Evolutionary conservation across 2,888 invertebrate genomes (phyloP), one percentile per base, ranked within the genome.

Genomic region (Diploptera punctata): DNA sequence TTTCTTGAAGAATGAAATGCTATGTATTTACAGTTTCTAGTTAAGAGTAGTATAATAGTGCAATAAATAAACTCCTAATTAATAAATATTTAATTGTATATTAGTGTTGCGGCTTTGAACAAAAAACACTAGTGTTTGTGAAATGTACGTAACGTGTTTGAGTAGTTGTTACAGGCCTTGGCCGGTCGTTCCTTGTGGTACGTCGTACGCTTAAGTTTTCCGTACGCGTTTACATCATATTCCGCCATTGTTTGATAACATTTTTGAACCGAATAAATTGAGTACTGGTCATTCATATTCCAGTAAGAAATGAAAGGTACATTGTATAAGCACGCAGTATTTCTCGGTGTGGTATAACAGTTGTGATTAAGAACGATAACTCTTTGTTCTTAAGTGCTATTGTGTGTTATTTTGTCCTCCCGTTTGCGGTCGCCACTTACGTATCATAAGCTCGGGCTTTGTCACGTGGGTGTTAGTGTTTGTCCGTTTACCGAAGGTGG

Each of bases 171-270:
- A 49, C 68, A 60, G 70, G 68, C 72, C 67, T 74, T 68, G 73
- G 67, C 70, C 72, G 70, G 72, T 69, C 73, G 73, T 75, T 75
- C 73, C 68, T 72, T 74, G 73, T 75, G 65, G 65, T 70, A 54
- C 71, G 49, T 71, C 68, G 67, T 68, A 62, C 33, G 70, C 31
- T 72, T 19, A 68, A 69, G 67, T 26, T 44, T 67, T 52, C 67
- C 24, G 70, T 69, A 68, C 71, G 73, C 70, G 70, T 49, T 70
- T 70, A 67, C 65, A 60, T 68, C 68, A 57, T 71, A 52, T 75
- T 73, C 76, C 76, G 76, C 76, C 76, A 76, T 76, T 76, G 75
- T 76, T 75, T 68, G 68, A 67, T 54, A 43, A 68, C 62, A 70
- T 67, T 61, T 70, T 72, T 72, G 47, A 49, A 52, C 49, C 61